These are phyloP conservation scores for Carettochelys insculpta DNA, from an alignment of 2,113 vertebrate genomes.

Conservation along the genomic window DNA sequence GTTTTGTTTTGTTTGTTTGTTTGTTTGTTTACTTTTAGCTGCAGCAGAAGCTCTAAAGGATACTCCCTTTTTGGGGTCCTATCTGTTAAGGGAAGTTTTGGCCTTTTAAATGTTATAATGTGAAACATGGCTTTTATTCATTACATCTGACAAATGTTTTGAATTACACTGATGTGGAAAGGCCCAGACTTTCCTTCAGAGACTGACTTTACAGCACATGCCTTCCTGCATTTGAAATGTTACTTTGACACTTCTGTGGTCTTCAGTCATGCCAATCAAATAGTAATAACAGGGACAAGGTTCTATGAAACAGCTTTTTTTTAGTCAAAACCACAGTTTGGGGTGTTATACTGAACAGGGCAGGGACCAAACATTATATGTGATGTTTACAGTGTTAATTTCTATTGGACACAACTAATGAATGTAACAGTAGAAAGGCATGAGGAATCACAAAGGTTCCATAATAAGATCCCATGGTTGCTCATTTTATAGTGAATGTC, in stretches of 20 bases:
- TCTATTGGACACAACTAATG: neutral
- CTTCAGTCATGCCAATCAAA: neutral
- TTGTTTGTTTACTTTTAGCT: neutral
- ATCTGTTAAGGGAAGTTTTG: neutral
- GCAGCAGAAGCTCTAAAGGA: rapidly evolving
- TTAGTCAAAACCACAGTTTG: neutral
- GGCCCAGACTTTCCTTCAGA: neutral
- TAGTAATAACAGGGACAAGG: neutral
- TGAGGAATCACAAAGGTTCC: neutral
- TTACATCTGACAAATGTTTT: neutral
- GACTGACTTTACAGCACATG: neutral
- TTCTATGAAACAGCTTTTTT: neutral
- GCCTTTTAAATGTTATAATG: neutral
- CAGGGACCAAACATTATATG: neutral
- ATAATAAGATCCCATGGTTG: neutral
- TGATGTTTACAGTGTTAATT: neutral
- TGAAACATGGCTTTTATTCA: neutral
- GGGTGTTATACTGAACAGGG: neutral
- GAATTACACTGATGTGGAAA: neutral
- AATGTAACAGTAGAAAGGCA: neutral
- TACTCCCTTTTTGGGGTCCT: neutral
- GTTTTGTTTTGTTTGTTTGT: neutral
- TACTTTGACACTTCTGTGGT: neutral
- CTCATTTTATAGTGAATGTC: neutral
- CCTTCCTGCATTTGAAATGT: neutral